Base-by-base conservation (phyloP, 2,113 vertebrate species). In the Falco punctatus region DNA sequence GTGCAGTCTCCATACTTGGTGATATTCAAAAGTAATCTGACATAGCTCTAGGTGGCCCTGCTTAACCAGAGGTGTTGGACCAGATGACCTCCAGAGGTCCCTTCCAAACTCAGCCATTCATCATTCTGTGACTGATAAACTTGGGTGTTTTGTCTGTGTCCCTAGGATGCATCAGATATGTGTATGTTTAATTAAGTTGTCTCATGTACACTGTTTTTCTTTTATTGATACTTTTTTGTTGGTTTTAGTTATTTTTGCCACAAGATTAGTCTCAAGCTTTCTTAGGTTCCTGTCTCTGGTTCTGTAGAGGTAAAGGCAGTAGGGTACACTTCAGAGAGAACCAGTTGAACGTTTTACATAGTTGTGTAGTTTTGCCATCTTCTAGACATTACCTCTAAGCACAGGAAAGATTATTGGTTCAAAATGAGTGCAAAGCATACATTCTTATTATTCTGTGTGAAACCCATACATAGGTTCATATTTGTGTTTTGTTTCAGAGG, bases 181-280 rank as follows among this genome's bases (percentile, higher is more conserved):
- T 20, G 10, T 35, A 7, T 81, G 24, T 28, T 67, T 55, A 55
- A 32, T 26, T 64, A 80, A 15, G 23, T 30, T 79, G 2, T 46
- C 10, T 59, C 1, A 0, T 46, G 24, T 79, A 10, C 3, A 15
- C 4, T 80, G 44, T 2, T 65, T 57, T 65, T 15, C 3, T 30
- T 46, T 48, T 40, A 78, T 38, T 54, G 6, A 30, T 46, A 27
- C 1, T 15, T 52, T n/a, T 61, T 24, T 33, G 3, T 26, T 21
- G 6, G 17, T 19, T 58, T 46, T 10, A 66, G 27, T 28, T 40
- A 44, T 35, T 80, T 83, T 80, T 1, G 3, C 19, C 10, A 33
- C 11, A 65, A 55, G 13, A 33, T n/a, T 40, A 14, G 7, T 55
- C 23, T 49, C 27, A 82, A 44, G 3, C 71, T 86, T 77, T 71